These are phyloP conservation scores for Microhierax caerulescens DNA, from an alignment of 2,797 vertebrate species.

Conservation along the genomic window DNA sequence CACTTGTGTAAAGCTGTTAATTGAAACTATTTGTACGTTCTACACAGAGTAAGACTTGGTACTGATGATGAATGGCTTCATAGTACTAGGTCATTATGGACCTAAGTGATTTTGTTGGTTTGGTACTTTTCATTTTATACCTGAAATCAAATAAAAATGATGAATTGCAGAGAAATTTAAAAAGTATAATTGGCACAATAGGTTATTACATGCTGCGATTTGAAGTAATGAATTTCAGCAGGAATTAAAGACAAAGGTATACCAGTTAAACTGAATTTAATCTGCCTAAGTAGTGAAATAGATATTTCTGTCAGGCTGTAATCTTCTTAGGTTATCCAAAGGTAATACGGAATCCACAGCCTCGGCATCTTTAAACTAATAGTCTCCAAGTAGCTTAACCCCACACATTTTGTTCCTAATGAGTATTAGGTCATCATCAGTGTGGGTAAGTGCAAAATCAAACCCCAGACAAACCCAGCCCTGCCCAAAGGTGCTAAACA, in stretches of 20 bases:
- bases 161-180: slow-evolving; percentile 30
- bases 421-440: neutral
- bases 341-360: neutral
- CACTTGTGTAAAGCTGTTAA: slow-evolving; percentile 19
- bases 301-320: neutral
- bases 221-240: slow-evolving; percentile 42
- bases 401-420: neutral
- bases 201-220: slow-evolving; percentile 18
- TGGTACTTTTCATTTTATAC: slow-evolving; percentile 45
- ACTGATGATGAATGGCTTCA: slow-evolving; percentile 48
- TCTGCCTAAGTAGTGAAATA: neutral
- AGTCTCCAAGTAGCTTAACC: neutral
- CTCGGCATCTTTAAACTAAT: neutral
- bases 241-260: slow-evolving; percentile 17
- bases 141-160: slow-evolving; percentile 56
- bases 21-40: slow-evolving; percentile 38
- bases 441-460: neutral
- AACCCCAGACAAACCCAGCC: neutral
- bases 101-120: slow-evolving; percentile 49
- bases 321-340: neutral
- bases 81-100: slow-evolving; percentile 28
- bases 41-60: neutral
- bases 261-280: slow-evolving; percentile 34
- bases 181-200: slow-evolving; percentile 42
- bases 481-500: neutral